Evolutionary conservation across 2,888 invertebrate species (phyloP).

Genomic region (Arrhopalites spinosus): DNA sequence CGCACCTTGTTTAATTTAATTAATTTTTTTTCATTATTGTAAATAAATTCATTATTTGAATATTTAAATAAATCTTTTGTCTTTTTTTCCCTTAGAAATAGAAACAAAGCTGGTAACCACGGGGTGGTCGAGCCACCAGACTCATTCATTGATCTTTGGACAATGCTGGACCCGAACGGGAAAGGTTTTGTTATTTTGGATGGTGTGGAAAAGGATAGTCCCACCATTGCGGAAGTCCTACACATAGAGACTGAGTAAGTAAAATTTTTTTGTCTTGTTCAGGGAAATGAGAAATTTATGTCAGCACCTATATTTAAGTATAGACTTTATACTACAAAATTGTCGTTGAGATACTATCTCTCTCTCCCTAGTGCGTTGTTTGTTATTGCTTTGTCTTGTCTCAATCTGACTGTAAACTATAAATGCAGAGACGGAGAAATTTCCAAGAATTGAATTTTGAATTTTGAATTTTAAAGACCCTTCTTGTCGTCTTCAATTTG

Average conservation of each 20-base stretch:
- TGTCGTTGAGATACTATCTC: background rate
- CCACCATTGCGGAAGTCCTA: slow-evolving; percentile 73
- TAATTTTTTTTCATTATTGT: no score
- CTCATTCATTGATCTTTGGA: slow-evolving; percentile 45
- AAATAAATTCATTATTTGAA: no score
- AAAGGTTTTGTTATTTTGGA: slow-evolving; percentile 64
- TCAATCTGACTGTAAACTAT: background rate
- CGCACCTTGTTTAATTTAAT: no score
- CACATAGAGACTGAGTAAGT: slow-evolving; percentile 67
- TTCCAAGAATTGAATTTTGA: no score
- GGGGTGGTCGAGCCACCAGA: slow-evolving; percentile 51
- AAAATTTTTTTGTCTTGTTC: no score
- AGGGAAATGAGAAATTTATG: no score
- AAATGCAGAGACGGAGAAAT: background rate
- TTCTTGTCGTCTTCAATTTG: no score
- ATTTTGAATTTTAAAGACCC: no score
- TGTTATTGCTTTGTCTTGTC: background rate
- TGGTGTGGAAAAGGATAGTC: slow-evolving; percentile 68
- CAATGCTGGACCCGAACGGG: slow-evolving; percentile 56
- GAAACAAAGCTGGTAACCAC: slow-evolving; percentile 39
- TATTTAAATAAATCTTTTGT: no score
- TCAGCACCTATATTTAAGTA: background rate
- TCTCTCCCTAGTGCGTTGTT: background rate
- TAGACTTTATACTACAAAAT: background rate
- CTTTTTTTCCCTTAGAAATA: background rate